These are phyloP conservation scores for Acromyrmex charruanus DNA, from an alignment of 1,140 invertebrate genomes.

Conservation along the genomic window DNA sequence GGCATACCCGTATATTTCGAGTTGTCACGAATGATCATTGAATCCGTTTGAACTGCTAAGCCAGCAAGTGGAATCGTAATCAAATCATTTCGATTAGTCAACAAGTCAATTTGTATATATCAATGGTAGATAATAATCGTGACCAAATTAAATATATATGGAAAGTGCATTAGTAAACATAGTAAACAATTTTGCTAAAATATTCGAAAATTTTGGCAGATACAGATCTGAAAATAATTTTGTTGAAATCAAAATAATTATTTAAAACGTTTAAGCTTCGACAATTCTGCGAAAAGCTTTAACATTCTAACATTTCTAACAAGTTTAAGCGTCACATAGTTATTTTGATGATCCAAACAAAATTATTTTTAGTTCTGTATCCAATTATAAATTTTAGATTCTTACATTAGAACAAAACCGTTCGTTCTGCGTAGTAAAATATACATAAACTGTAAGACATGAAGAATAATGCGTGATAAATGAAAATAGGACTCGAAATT, in stretches of 20 bases:
- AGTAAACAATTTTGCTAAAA: neutral
- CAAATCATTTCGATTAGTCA: constrained; percentile 4
- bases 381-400: too few species aligned
- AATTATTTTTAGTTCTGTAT: too few species aligned
- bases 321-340: too few species aligned
- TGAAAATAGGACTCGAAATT: neutral
- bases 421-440: neutral
- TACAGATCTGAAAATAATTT: too few species aligned
- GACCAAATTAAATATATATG: neutral
- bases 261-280: too few species aligned
- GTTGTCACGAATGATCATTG: constrained; percentile 46
- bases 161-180: too few species aligned
- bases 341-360: too few species aligned
- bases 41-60: neutral
- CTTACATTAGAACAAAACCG: too few species aligned
- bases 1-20: constrained; percentile 27
- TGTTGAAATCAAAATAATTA: too few species aligned
- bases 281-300: too few species aligned
- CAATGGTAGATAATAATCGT: neutral
- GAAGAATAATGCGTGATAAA: neutral
- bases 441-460: neutral
- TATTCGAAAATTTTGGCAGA: too few species aligned
- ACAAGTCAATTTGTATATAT: neutral
- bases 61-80: neutral
- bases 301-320: too few species aligned